Percentiles rank a stretch among this genome's conserved stretches.
These are phyloP conservation scores for Sinocyclocheilus anshuiensis DNA, from an alignment of 2,113 vertebrate species.

Conservation along the genomic window DNA sequence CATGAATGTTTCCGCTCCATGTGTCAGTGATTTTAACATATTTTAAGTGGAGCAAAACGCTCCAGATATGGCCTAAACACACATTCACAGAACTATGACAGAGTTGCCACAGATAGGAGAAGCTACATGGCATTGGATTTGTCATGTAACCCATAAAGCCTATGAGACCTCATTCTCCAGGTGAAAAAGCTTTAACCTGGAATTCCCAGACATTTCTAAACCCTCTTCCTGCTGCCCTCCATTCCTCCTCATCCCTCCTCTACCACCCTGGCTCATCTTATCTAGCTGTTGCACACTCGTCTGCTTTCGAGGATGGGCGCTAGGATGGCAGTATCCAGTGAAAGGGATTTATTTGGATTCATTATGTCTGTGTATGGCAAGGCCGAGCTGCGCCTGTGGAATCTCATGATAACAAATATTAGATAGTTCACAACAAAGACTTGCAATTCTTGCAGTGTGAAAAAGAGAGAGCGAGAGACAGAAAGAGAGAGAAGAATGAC, in stretches of 20 bases:
- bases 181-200: constrained; percentile 43
- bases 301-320: constrained; percentile 38
- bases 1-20: neutral
- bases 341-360: constrained; percentile 58
- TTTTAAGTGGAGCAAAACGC: constrained; percentile 39
- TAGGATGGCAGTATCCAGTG: constrained; percentile 43
- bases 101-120: constrained; percentile 26
- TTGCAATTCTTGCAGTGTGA: constrained; percentile 36
- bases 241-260: constrained; percentile 33
- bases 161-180: constrained; percentile 24
- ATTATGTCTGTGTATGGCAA: constrained; percentile 50
- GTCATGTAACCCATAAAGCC: constrained; percentile 33
- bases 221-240: constrained; percentile 14
- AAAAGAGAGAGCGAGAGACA: neutral
- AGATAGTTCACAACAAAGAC: constrained; percentile 44
- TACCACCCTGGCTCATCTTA: constrained; percentile 49
- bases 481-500: constrained; percentile 5
- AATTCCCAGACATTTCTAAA: constrained; percentile 39
- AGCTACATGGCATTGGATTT: constrained; percentile 26
- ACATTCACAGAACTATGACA: neutral
- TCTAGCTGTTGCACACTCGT: constrained; percentile 50
- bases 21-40: constrained; percentile 23
- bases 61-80: constrained; percentile 9
- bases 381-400: constrained; percentile 49
- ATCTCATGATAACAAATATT: constrained; percentile 57